Percentiles rank a stretch among this genome's conserved stretches.
Conservation (phyloP, 1,140 invertebrate genomes). For the Micrasema minimum region DNA sequence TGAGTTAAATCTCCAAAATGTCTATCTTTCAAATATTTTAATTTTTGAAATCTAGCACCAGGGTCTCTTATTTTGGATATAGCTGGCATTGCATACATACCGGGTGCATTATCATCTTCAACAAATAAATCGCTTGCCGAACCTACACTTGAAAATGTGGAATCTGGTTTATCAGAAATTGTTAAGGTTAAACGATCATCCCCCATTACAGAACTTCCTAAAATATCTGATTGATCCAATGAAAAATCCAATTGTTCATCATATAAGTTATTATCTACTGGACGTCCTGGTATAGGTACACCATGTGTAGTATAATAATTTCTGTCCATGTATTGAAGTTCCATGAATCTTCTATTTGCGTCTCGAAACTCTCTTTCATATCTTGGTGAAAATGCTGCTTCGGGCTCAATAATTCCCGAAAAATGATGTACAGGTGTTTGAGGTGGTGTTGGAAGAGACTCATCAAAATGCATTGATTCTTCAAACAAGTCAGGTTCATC, state of each 20-base stretch:
- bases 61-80: conserved; percentile 15
- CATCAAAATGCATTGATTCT: conserved; percentile 5
- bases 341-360: neutral
- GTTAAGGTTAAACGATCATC: neutral
- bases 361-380: conserved; percentile 3
- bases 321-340: neutral
- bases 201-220: neutral
- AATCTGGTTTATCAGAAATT: neutral
- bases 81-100: conserved; percentile 2
- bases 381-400: conserved; percentile 1
- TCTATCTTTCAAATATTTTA: conserved; percentile 28
- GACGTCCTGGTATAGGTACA: neutral
- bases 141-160: neutral
- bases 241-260: conserved; percentile 7
- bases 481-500: conserved; percentile 2
- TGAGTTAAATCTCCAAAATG: conserved; percentile 1
- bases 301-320: neutral
- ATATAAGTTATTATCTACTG: neutral
- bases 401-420: conserved; percentile 3
- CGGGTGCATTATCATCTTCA: conserved; percentile 5
- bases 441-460: neutral
- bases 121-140: conserved; percentile 15
- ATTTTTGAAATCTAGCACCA: conserved; percentile 13
- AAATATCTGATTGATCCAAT: conserved; percentile 3
- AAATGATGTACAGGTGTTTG: neutral